Evolutionary conservation across 2,797 vertebrate species (phyloP).

Genomic region (Oryzias sinensis): DNA sequence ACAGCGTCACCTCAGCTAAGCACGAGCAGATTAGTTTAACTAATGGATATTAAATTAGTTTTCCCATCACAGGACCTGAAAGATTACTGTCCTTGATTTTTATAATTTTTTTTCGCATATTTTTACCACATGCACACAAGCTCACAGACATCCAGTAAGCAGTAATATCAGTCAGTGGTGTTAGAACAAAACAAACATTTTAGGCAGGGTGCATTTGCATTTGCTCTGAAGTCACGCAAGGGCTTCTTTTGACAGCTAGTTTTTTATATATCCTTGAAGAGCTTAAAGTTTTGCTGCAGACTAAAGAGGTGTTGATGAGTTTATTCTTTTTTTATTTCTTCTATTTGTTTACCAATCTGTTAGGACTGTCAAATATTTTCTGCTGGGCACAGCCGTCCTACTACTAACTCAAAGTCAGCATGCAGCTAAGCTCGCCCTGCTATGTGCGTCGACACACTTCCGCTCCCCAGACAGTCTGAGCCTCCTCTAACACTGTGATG

Average conservation of each 20-base stretch:
- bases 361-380: neutral
- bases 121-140: neutral
- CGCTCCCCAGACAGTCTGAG: constrained; percentile 31
- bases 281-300: no score
- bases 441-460: constrained; percentile 29
- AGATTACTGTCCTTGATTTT: neutral
- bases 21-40: neutral
- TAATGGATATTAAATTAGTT: constrained; percentile 2
- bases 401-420: neutral
- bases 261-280: no score
- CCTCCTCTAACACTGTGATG: constrained; percentile 37
- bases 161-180: constrained; percentile 8
- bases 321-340: neutral
- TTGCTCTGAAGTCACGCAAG: no score
- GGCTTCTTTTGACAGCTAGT: no score
- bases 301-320: neutral
- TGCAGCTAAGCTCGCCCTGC: constrained; percentile 3
- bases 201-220: no score
- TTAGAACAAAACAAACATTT: neutral
- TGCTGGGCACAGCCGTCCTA: neutral
- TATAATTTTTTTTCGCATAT: no score
- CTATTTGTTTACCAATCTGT: neutral
- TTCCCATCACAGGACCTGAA: neutral
- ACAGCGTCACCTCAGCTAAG: neutral
- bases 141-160: neutral